Percentiles rank a stretch among this genome's conserved stretches.
Conservation (phyloP, 2,888 invertebrate genomes). For the Pegoplata infirma region DNA sequence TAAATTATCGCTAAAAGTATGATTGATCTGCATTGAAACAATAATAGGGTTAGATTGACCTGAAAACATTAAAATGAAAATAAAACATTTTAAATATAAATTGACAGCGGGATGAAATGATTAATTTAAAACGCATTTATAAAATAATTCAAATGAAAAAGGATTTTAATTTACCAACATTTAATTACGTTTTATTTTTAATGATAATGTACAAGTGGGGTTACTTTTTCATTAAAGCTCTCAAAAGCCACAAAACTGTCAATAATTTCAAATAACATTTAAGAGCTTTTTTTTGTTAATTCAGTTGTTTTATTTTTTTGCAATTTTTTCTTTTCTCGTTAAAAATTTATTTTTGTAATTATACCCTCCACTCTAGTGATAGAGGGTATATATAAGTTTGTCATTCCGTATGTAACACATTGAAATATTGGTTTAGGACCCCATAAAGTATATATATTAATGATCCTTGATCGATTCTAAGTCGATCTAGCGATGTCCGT, state of each 20-base stretch:
- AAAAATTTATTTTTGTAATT: too few relatives aligned
- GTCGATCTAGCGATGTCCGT: too few relatives aligned
- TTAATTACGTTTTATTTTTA: not conserved
- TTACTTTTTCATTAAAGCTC: not conserved
- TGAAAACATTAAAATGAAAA: not conserved
- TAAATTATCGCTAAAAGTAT: not conserved
- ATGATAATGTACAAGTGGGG: too few relatives aligned
- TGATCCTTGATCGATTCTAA: too few relatives aligned
- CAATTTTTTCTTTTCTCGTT: too few relatives aligned
- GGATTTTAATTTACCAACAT: not conserved
- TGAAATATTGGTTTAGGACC: too few relatives aligned
- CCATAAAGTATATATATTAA: too few relatives aligned
- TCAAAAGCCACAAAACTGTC: constrained; percentile 3
- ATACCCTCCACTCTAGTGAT: too few relatives aligned
- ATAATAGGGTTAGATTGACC: not conserved
- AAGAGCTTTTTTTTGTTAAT: not conserved
- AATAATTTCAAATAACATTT: constrained; percentile 12
- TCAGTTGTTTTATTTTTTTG: not conserved
- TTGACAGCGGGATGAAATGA: not conserved
- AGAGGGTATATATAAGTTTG: too few relatives aligned
- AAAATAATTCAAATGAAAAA: not conserved
- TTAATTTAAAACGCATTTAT: not conserved
- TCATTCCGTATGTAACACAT: too few relatives aligned
- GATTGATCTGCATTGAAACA: too few relatives aligned
- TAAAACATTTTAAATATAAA: not conserved